Percentiles rank a stretch among this genome's conserved stretches.
phyloP scores from a whole-genome alignment of 2,797 vertebrate genomes.

The Sarcophilus harrisii region DNA sequence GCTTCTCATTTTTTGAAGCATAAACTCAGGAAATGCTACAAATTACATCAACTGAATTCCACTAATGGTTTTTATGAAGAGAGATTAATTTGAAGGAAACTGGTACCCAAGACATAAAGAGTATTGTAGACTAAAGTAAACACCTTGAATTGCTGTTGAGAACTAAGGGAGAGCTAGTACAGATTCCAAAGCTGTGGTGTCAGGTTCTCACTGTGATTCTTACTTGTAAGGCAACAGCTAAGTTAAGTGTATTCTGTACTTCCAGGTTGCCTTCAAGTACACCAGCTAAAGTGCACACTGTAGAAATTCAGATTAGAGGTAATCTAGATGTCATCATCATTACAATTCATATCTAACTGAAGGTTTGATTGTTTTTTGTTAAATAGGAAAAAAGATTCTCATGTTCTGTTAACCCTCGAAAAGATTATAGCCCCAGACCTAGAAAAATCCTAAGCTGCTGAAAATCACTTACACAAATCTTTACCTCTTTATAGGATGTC shows the following conservation, averaged over 20 bases:
- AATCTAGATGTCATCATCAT: constrained; percentile 30
- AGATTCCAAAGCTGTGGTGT: constrained; percentile 72
- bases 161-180: constrained; percentile 66
- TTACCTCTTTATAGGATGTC: not conserved
- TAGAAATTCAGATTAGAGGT: constrained; percentile 62
- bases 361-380: constrained; percentile 50
- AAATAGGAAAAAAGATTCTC: constrained; percentile 54
- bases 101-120: constrained; percentile 68
- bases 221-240: constrained; percentile 47
- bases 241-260: constrained; percentile 44
- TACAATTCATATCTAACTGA: constrained; percentile 55
- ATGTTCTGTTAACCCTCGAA: constrained; percentile 39
- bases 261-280: constrained; percentile 58
- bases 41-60: constrained; percentile 50
- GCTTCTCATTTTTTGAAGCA: constrained; percentile 48
- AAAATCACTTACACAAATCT: not conserved
- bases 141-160: constrained; percentile 81
- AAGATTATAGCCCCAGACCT: not conserved
- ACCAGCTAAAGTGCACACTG: constrained; percentile 48
- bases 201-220: constrained; percentile 73
- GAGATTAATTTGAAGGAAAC: constrained; percentile 74
- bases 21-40: constrained; percentile 54
- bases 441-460: not conserved
- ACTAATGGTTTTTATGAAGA: constrained; percentile 69
- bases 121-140: constrained; percentile 79